Conservation (phyloP, 2,113 vertebrate species). For the Balaeniceps rex region DNA sequence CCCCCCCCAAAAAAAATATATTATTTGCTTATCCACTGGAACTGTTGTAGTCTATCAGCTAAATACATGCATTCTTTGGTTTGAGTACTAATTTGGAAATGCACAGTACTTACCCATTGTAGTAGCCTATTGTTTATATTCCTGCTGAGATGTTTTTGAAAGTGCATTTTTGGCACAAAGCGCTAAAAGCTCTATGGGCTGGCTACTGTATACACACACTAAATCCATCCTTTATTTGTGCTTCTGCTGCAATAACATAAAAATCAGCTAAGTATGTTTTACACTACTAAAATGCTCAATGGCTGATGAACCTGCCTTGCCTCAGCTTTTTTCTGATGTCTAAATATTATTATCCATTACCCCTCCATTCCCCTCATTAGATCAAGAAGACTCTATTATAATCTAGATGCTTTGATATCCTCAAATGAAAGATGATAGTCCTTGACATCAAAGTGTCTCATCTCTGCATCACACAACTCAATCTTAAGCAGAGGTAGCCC, state of each 20-base stretch:
- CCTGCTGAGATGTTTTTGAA: not conserved
- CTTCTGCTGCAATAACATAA: not conserved
- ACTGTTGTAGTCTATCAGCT: not conserved
- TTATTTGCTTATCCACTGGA: not conserved
- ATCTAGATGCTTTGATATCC: not conserved
- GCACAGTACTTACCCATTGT: not conserved
- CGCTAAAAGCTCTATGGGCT: not conserved
- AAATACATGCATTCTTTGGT: not conserved
- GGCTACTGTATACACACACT: not conserved
- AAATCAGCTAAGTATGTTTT: not conserved
- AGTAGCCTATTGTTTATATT: not conserved
- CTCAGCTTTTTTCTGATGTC: not conserved
- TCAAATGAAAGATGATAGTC: not conserved
- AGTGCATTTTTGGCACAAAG: slow-evolving; percentile 34
- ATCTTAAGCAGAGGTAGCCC: not conserved
- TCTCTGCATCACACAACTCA: not conserved
- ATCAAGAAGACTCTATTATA: not conserved
- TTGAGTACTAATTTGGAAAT: not conserved
- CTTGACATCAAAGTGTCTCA: not conserved
- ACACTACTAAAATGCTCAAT: not conserved
- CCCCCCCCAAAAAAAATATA: not conserved
- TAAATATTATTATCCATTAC: not conserved
- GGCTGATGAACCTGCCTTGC: not conserved
- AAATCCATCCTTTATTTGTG: not conserved
- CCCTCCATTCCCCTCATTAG: not conserved